Percentiles rank a stretch among this genome's conserved stretches.
These are phyloP conservation scores for Pyrgilauda ruficollis DNA, from an alignment of 2,113 vertebrate genomes.

Conservation along the genomic window DNA sequence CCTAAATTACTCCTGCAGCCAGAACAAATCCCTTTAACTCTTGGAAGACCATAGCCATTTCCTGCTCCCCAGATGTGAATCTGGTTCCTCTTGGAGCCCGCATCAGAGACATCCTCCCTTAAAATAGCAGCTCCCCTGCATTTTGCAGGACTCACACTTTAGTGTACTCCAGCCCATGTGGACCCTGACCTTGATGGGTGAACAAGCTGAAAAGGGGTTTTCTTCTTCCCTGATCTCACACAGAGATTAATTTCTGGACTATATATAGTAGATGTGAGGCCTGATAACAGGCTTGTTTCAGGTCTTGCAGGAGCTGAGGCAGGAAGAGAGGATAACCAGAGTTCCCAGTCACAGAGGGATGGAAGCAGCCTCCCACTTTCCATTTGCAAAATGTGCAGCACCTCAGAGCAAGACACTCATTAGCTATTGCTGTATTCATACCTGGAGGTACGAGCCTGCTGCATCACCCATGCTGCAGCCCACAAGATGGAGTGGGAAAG, in stretches of 20 bases:
- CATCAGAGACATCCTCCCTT: not conserved
- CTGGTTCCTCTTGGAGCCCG: not conserved
- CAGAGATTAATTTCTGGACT: not conserved
- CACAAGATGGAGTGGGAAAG: not conserved
- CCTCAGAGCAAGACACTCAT: fast-evolving
- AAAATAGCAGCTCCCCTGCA: not conserved
- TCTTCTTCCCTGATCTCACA: not conserved
- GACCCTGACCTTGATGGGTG: not conserved
- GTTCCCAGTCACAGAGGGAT: not conserved
- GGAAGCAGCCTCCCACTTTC: not conserved
- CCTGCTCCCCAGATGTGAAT: not conserved
- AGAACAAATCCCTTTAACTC: not conserved
- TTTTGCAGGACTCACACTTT: not conserved
- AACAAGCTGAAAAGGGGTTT: not conserved
- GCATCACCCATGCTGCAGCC: not conserved
- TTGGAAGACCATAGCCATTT: not conserved
- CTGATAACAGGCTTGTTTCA: not conserved
- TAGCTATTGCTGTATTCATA: not conserved
- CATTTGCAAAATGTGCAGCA: not conserved
- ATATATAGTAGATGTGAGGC: not conserved
- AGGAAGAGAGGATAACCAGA: not conserved
- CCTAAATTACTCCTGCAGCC: not conserved
- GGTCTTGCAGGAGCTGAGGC: not conserved
- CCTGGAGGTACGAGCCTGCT: not conserved
- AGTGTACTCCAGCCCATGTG: not conserved